Evolutionary conservation across 2,797 vertebrate genomes (phyloP), one percentile per base, ranked within the genome.

Genomic region (Pseudomugil gertrudae): DNA sequence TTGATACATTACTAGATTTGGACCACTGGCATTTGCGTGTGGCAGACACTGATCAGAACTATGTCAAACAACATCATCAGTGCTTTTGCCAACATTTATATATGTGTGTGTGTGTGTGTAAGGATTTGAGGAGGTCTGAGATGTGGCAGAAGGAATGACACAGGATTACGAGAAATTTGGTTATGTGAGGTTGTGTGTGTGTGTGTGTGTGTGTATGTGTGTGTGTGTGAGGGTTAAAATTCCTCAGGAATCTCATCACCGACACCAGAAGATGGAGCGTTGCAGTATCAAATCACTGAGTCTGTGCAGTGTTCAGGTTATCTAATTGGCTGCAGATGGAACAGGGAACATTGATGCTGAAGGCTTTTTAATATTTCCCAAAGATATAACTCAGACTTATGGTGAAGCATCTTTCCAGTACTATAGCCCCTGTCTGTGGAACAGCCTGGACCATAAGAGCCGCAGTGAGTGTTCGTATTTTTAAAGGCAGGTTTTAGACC

Each of bases 1-100:
- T 86, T 88, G 83, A 83, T 81, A 69, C 82, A 88, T 90, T 84
- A 87, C 78, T 79, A 84, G 80, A 85, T 87, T 81, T 90, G 84
- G 87, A 89, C 70, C 71, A 38, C 50, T 72, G 79, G 79, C 66
- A 11, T 78, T 84, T 81, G 87, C 84, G 71, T 89, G 89, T 87
- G 83, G 83, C 82, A 86, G 84, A 83, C 78, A 68, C 65, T 79
- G 52, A 87, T 90, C 80, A 86, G 59, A 84, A 74, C 76, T 82
- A 73, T 84, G 77, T 86, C 70, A 82, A 87, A 86, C 81, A 87
- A 85, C 81, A 90, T 87, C 76, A 83, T 72, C 72, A 17, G 72
- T 59, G 43, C 69, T 60, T 76, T 51, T 4, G 78, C 80, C 82
- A 88, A 66, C 68, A 55, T 80, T 72, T 79, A 59, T 84, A 47